These are phyloP conservation scores for Novumbra hubbsi DNA, from an alignment of 2,797 vertebrate genomes.

Conservation along the genomic window DNA sequence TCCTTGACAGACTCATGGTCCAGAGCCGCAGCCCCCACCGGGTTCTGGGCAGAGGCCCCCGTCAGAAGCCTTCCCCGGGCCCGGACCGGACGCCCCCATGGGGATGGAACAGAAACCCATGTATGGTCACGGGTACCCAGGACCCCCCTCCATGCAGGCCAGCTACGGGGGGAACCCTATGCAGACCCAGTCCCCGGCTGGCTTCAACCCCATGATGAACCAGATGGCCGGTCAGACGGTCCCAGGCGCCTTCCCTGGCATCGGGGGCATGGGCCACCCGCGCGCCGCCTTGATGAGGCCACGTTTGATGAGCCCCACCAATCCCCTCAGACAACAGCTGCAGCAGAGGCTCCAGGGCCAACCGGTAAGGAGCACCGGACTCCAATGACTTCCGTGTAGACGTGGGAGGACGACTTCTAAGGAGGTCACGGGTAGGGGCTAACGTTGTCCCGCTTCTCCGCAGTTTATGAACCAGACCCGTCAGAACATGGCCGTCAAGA, in stretches of 20 bases:
- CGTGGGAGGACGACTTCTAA: not conserved
- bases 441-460: conserved; percentile 13
- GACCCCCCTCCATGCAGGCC: conserved; percentile 83
- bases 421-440: not conserved
- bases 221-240: conserved; percentile 81
- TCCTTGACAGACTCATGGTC: conserved; percentile 35
- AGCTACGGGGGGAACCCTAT: conserved; percentile 70
- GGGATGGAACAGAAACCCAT: conserved; percentile 88
- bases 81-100: conserved; percentile 82
- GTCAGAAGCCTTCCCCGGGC: conserved; percentile 83
- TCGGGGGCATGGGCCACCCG: conserved; percentile 81
- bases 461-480: conserved; percentile 96
- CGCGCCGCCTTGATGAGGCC: conserved; percentile 84
- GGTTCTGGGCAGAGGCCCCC: conserved; percentile 58
- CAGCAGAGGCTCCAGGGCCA: conserved; percentile 96
- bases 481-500: conserved; percentile 85
- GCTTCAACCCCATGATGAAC: conserved; percentile 75
- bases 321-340: conserved; percentile 93
- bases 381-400: not conserved
- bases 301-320: conserved; percentile 83
- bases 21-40: conserved; percentile 69
- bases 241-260: conserved; percentile 77
- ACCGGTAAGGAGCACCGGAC: conserved; percentile 68
- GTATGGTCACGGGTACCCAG: conserved; percentile 86
- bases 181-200: conserved; percentile 71